Conservation (phyloP, 2,888 invertebrate species). For the Gari tellinella region DNA sequence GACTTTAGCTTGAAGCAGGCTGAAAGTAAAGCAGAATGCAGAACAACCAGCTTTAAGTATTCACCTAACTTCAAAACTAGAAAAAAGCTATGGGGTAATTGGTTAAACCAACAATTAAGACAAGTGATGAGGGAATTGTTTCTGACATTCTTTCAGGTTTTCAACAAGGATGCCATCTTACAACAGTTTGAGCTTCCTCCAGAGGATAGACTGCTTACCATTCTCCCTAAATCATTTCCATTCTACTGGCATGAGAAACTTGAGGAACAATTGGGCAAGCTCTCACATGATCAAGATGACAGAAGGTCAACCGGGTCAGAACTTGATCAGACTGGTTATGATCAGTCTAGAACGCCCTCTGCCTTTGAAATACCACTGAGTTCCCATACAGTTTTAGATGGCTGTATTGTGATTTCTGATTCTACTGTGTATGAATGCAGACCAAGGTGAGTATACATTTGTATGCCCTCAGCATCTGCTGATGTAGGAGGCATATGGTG, state of each 20-base stretch:
- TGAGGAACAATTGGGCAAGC: slow-evolving; percentile 58
- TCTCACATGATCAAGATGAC: slow-evolving; percentile 38
- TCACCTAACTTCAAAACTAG: too few species aligned
- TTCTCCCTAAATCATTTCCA: slow-evolving; percentile 85
- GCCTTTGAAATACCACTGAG: slow-evolving; percentile 71
- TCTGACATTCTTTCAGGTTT: too few species aligned
- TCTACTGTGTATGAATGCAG: slow-evolving; percentile 87
- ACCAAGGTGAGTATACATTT: slow-evolving; percentile 86
- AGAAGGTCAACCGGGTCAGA: slow-evolving; percentile 8
- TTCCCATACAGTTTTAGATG: slow-evolving; percentile 80
- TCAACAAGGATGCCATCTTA: slow-evolving; percentile 87
- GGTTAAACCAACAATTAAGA: too few species aligned
- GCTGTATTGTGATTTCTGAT: slow-evolving; percentile 88
- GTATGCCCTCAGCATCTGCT: too few species aligned
- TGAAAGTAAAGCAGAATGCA: too few species aligned
- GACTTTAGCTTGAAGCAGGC: too few species aligned
- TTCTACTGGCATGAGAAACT: slow-evolving; percentile 79
- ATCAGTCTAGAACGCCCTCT: slow-evolving; percentile 39
- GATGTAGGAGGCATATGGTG: too few species aligned
- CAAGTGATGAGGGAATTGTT: too few species aligned
- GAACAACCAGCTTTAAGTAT: too few species aligned
- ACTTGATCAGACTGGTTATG: slow-evolving; percentile 25
- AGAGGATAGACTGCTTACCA: slow-evolving; percentile 85
- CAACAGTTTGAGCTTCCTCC: slow-evolving; percentile 86
- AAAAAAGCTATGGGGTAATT: too few species aligned